Conservation (phyloP, 1,140 invertebrate genomes). For the Chrysoperla carnea region DNA sequence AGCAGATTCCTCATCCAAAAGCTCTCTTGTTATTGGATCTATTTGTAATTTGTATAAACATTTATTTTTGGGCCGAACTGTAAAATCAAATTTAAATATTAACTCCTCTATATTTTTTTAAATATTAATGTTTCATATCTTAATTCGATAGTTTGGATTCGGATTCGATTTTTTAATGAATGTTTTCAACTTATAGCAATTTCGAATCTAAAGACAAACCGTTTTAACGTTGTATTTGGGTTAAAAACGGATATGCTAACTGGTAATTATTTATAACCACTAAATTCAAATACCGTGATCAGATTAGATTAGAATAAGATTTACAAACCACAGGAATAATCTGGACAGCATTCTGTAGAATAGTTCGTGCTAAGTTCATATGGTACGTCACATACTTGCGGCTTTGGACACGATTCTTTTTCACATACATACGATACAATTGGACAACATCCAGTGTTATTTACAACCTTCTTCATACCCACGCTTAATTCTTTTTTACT, state of each 20-base stretch:
- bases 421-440: constrained; percentile 36
- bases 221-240: too few species aligned
- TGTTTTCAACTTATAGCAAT: too few species aligned
- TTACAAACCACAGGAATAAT: constrained; percentile 40
- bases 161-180: too few species aligned
- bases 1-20: too few species aligned
- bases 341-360: constrained; percentile 40
- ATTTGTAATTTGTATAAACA: constrained; percentile 28
- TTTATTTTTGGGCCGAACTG: constrained; percentile 45
- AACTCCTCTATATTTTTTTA: too few species aligned
- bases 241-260: too few species aligned
- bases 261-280: too few species aligned
- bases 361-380: constrained; percentile 27
- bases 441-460: constrained; percentile 51
- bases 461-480: constrained; percentile 36
- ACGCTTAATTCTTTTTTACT: constrained; percentile 28
- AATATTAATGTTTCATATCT: too few species aligned
- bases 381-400: constrained; percentile 35
- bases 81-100: constrained; percentile 7
- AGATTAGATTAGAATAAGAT: background rate
- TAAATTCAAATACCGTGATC: too few species aligned
- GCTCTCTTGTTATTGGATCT: too few species aligned
- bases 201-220: too few species aligned
- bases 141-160: too few species aligned
- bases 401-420: constrained; percentile 35